These are phyloP conservation scores for Xenus cinereus DNA, from an alignment of 2,113 vertebrate genomes.

Conservation along the genomic window DNA sequence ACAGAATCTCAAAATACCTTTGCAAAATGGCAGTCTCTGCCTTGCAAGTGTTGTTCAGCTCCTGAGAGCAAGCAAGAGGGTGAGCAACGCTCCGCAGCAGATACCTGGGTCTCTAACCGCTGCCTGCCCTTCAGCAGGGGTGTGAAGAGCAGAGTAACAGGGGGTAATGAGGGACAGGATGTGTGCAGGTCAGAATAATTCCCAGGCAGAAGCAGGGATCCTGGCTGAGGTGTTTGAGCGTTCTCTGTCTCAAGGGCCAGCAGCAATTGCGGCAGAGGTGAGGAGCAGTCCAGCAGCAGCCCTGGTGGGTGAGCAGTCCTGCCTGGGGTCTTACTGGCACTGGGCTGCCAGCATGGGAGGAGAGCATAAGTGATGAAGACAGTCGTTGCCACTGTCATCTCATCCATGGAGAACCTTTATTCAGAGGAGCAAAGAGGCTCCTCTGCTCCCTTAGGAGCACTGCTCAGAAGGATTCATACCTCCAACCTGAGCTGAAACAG, in stretches of 20 bases:
- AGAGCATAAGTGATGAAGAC: neutral
- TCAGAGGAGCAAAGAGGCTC: neutral
- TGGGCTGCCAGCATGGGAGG: fast-evolving
- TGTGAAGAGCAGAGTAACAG: neutral
- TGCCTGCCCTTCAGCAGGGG: neutral
- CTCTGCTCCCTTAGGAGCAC: neutral
- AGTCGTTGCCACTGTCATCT: neutral
- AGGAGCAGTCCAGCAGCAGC: neutral
- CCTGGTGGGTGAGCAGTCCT: neutral
- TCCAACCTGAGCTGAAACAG: neutral
- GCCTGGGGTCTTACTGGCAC: neutral
- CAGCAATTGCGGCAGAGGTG: neutral
- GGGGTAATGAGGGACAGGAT: neutral
- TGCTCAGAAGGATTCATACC: neutral
- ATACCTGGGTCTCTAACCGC: neutral
- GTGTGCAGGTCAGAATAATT: neutral
- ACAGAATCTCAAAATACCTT: neutral
- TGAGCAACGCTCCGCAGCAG: neutral
- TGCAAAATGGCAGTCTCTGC: neutral
- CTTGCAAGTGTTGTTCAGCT: neutral
- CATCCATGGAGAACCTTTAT: neutral
- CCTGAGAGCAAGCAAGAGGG: neutral
- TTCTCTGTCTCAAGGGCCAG: neutral
- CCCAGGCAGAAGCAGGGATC: neutral
- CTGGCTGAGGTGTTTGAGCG: neutral